phyloP scores from a whole-genome alignment of 2,797 vertebrate genomes.

The Scolopax bukidnonensis region DNA sequence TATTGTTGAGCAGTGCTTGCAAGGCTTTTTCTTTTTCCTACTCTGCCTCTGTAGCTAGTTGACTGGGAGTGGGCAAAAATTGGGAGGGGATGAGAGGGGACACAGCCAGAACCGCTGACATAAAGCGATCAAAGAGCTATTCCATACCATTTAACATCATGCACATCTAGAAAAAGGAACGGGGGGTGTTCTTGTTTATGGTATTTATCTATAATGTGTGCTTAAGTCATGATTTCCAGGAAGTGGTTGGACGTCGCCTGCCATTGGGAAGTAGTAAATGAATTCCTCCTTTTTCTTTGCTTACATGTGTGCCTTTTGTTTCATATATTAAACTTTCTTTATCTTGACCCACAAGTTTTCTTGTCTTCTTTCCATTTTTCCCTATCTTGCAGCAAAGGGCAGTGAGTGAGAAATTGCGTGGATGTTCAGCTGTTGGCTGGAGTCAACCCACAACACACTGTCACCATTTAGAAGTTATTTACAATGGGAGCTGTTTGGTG shows the following conservation, averaged over 20 bases:
- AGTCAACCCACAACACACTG: background rate
- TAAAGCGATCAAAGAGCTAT: background rate
- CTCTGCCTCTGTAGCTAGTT: accelerated
- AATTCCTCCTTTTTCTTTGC: background rate
- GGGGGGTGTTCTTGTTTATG: accelerated
- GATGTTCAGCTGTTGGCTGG: background rate
- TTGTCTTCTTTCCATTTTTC: background rate
- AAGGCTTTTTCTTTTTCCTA: background rate
- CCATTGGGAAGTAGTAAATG: background rate
- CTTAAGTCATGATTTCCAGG: background rate
- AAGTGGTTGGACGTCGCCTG: accelerated
- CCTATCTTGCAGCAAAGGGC: background rate
- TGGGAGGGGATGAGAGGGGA: background rate
- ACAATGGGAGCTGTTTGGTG: background rate
- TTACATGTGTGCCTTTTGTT: accelerated
- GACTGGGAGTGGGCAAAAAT: accelerated
- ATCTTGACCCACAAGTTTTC: background rate
- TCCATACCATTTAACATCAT: background rate
- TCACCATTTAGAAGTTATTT: background rate
- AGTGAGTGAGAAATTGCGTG: background rate
- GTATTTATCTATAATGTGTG: background rate
- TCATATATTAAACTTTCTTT: background rate
- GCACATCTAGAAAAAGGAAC: background rate
- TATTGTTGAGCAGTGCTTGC: background rate
- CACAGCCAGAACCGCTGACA: background rate